A percentile compares a stretch with the other conserved stretches of the same genome.
phyloP scores from a whole-genome alignment of 2,113 vertebrate species.

The Piaya cayana region DNA sequence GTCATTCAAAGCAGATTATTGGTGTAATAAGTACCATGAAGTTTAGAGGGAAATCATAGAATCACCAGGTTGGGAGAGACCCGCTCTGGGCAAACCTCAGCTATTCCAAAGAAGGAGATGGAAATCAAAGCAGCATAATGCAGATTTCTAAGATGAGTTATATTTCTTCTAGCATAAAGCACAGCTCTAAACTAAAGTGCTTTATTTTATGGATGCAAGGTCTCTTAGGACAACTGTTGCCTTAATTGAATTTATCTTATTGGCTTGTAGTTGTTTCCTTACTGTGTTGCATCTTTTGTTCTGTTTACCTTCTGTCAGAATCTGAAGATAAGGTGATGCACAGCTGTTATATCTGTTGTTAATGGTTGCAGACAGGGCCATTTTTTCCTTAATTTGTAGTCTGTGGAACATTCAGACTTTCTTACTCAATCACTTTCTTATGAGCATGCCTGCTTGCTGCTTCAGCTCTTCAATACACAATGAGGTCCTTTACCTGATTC shows the following conservation, averaged over 20 bases:
- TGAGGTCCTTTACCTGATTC: not conserved
- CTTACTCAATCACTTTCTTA: not conserved
- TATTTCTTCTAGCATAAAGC: not conserved
- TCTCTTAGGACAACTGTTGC: not conserved
- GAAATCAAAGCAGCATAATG: not conserved
- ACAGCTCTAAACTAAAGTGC: not conserved
- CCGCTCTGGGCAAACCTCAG: not conserved
- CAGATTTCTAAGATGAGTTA: not conserved
- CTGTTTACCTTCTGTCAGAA: not conserved
- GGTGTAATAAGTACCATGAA: not conserved
- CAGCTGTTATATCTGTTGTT: not conserved
- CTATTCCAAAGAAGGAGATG: not conserved
- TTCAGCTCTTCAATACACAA: not conserved
- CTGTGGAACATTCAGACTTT: not conserved
- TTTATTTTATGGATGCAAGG: not conserved
- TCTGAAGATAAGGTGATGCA: not conserved
- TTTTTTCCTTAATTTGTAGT: slow-evolving; percentile 1
- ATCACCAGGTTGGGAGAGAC: no score
- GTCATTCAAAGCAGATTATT: not conserved
- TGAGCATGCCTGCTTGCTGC: not conserved
- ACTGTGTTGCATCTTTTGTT: not conserved
- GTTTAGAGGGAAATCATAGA: no score
- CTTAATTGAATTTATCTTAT: not conserved
- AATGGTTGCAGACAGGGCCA: not conserved
- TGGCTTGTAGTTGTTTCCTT: not conserved